Evolutionary conservation across 2,797 vertebrate species (phyloP), one percentile per base, ranked within the genome.

Genomic region (Moxostoma hubbsi): DNA sequence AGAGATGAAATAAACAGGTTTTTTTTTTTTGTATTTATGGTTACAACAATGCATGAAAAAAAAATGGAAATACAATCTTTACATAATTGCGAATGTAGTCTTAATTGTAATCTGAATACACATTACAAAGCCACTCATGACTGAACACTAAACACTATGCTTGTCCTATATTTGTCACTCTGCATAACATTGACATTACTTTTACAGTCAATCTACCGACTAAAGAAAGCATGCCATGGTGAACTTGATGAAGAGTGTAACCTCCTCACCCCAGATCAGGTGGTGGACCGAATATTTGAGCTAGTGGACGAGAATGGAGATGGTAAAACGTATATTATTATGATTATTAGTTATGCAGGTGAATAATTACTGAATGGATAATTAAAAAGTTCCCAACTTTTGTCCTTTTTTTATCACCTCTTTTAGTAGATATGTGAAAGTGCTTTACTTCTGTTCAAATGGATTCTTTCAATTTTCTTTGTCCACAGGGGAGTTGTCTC

Each of bases 241-340:
- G 94, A 96, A 45, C 86, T 92, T 80, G 94, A 94, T 75, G 92
- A 94, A 71, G 93, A 94, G 36, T 92, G 89, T 61, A 95, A 94
- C 8, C 78, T 96, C 80, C 93, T 98, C 78, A 95, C 94, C 0
- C 97, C 97, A 0, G 96, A 98, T 89, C 95, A 99, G 90, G 96
- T 98, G 55, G 97, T 98, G 84, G 97, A 98, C 87, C 94, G 97
- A 85, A 98, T 99, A 95, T 98, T 98, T 86, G 95, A 96, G 84
- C 88, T 98, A 85, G 96, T 98, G 90, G 97, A 98, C 86, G 96
- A 97, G 89, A 98, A 98, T 0, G 95, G 96, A 89, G 97, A 99
- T 53, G 97, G 97, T 98, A 89, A 94, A 55, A 54, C 36, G 3
- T 62, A 4, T 15, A 36, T 36, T 12, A 53, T 18, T 69, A 8